Evolutionary conservation across 2,888 invertebrate genomes (phyloP), one percentile per base, ranked within the genome.

Genomic region (Apomyelois bistriatella): DNA sequence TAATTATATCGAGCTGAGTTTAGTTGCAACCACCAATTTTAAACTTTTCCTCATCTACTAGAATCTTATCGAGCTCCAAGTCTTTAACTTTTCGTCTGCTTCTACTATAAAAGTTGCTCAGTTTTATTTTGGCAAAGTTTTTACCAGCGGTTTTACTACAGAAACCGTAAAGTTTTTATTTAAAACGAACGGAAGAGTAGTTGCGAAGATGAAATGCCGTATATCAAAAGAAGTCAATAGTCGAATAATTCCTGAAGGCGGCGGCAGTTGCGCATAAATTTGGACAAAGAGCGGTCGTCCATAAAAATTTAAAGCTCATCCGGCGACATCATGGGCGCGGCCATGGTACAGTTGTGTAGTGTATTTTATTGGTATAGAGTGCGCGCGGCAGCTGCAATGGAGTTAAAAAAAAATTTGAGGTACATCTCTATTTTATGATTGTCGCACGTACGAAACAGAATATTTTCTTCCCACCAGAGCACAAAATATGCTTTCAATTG

Each of bases 221-320:
- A 30, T 16, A 16, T 32, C 30, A 46, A 32, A 46, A 32, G 12
- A 30, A 30, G 32, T 3, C 32, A 32, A 9, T 10, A 30, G 46
- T 46, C 46, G 5, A 46, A 32, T 46, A 46, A 46, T 32, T 15
- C 15, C 16, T 10, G 15, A 46, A 46, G 43, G 12, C 41, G 43
- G 12, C 41, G 32, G 16, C 46, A 15, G 32, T 46, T 40, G 16
- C 32, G 10, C 32, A 46, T 46, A 46, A 46, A 46, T 46, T 46
- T 46, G 32, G 16, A 46, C 46, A 46, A 46, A 46, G 32, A 46
- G 9, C 43, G 30, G 30, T 46, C 16, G 9, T 28, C 32, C 30
- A 32, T 32, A 46, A 46, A 46, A 46, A 32, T 46, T 46, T 46
- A 46, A 46, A 32, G 32, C 30, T 7, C 43, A 30, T 43, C 43